Base-by-base conservation (phyloP, 2,797 vertebrate species). In the Eleutherodactylus coqui region DNA sequence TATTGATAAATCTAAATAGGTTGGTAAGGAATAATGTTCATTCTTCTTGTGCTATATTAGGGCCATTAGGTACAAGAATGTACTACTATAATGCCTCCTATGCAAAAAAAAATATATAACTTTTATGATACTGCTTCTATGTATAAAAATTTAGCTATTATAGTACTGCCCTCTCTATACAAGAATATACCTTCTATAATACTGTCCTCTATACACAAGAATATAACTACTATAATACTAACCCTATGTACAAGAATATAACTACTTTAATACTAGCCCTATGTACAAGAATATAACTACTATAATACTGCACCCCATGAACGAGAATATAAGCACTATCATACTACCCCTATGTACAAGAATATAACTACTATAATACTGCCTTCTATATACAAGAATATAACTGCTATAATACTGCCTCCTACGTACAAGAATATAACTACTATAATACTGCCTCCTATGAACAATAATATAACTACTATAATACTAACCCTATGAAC, bases 151-250 rank as follows among this genome's bases (percentile, higher is more conserved):
- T 32, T 62, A 14, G 32, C 60, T 62, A 62, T 29, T 62, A 32
- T 62, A 62, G 32, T 62, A 62, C 60, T 62, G 60, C n/a, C n/a
- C n/a, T n/a, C n/a, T n/a, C n/a, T n/a, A n/a, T n/a, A 69, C 64
- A 69, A 69, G 64, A 69, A 36, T 69, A 69, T 69, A 36, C 36
- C 32, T 69, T 36, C 34, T 36, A 69, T 69, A 69, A 69, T 69
- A 69, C 64, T 69, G 17, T 17, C 19, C 2, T 13, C 34, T 69
- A 38, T 69, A 10, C 24, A 69, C 34, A 36, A 69, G 34, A 69
- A 69, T 69, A 69, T 69, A 69, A 69, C 64, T 69, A 11, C 27
- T 32, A 64, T 32, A 64, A 55, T n/a, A 55, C 21, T 55, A 9
- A 4, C 5, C 62, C 62, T 67, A 67, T 19, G 10, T 67, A 67